phyloP scores from a whole-genome alignment of 2,797 vertebrate species.

The Tapera naevia region DNA sequence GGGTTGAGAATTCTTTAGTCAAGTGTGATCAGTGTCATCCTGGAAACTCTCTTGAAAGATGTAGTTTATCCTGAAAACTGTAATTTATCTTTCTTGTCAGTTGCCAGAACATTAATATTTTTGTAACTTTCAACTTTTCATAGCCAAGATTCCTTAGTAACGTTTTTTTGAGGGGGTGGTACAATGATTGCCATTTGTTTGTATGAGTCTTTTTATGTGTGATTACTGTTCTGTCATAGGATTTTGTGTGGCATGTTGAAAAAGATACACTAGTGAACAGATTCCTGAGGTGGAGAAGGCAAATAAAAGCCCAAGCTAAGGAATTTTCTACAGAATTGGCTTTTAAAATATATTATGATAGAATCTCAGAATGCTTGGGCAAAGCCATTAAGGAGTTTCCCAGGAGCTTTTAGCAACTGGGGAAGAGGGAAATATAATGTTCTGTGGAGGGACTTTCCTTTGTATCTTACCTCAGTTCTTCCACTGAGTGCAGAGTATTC shows the following conservation, averaged over 20 bases:
- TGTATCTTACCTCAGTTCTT: background rate
- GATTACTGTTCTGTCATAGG: background rate
- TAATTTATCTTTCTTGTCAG: background rate
- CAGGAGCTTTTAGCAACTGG: background rate
- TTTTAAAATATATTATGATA: background rate
- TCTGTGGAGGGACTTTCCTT: background rate
- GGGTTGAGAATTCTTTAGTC: background rate
- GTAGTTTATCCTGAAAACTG: background rate
- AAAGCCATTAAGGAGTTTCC: background rate
- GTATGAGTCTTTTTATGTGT: background rate
- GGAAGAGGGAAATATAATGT: background rate
- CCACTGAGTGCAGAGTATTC: background rate
- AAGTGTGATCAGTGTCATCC: background rate
- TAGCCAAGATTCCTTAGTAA: background rate
- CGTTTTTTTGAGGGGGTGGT: background rate
- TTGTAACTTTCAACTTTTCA: background rate
- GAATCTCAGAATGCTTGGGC: background rate
- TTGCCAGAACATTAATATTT: background rate
- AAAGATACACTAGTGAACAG: background rate
- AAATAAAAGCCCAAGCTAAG: background rate
- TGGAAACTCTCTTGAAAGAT: background rate
- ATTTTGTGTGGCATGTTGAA: background rate
- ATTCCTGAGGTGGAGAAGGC: background rate
- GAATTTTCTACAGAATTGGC: background rate
- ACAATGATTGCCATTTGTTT: background rate